Percentiles rank a stretch among this genome's conserved stretches.
Evolutionary conservation across 2,888 invertebrate genomes (phyloP).

Genomic region (Sthenelais limicola): DNA sequence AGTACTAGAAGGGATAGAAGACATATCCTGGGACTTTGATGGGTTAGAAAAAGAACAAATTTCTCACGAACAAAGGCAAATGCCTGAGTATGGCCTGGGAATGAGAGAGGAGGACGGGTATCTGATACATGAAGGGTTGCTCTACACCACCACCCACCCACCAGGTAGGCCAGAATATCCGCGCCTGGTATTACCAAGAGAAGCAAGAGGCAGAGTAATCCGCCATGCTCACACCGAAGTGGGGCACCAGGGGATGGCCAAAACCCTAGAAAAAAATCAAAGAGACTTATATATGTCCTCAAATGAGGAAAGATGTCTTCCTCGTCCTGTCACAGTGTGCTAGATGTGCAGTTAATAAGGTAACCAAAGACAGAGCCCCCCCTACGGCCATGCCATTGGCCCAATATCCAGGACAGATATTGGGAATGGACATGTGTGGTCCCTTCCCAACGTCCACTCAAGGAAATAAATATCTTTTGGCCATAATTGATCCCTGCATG

Average conservation of each 20-base stretch:
- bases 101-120: slow-evolving; percentile 7
- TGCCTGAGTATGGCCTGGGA: slow-evolving; percentile 1
- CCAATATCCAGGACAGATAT: slow-evolving; percentile 1
- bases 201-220: neutral
- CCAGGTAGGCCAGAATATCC: slow-evolving; percentile 2
- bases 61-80: too few relatives aligned
- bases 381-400: slow-evolving; percentile 11
- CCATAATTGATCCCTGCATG: slow-evolving; percentile 18
- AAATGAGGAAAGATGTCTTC: slow-evolving; percentile 3
- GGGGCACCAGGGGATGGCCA: slow-evolving; percentile 26
- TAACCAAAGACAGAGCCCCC: neutral
- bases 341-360: slow-evolving; percentile 3
- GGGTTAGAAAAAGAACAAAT: slow-evolving; percentile 6
- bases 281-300: slow-evolving; percentile 24
- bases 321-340: neutral
- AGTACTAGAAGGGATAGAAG: neutral
- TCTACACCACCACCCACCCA: slow-evolving; percentile 15
- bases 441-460: slow-evolving; percentile 6
- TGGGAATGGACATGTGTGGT: slow-evolving; percentile 35
- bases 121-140: slow-evolving; percentile 6
- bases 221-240: slow-evolving; percentile 4
- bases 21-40: neutral
- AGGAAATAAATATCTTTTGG: slow-evolving; percentile 19
- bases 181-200: slow-evolving; percentile 17
- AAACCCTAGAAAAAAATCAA: slow-evolving; percentile 8